Conservation (phyloP, 2,797 vertebrate genomes). For the Dendrocincla fuliginosa region DNA sequence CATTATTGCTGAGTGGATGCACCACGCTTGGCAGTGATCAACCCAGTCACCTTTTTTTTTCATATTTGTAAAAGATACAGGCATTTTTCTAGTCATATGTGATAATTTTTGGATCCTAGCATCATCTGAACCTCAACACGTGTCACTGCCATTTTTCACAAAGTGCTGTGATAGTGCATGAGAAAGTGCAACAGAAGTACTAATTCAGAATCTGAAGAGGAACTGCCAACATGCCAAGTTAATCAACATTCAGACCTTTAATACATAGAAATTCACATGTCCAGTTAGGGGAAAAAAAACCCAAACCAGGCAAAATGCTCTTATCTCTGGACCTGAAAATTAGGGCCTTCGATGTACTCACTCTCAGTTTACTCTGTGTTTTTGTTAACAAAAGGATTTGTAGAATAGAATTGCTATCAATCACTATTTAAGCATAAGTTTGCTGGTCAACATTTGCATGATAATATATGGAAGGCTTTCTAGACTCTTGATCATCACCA, state of each 20-base stretch:
- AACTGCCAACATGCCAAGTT: neutral
- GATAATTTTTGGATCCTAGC: neutral
- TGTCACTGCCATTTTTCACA: neutral
- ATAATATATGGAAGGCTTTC: neutral
- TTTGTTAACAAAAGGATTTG: neutral
- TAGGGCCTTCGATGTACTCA: neutral
- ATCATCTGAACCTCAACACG: neutral
- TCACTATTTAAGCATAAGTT: neutral
- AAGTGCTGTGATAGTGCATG: neutral
- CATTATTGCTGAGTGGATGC: neutral
- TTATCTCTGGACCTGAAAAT: neutral
- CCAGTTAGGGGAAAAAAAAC: neutral
- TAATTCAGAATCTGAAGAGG: neutral
- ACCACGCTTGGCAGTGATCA: neutral
- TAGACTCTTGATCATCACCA: neutral
- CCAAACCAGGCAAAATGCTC: neutral
- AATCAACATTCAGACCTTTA: neutral
- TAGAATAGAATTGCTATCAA: neutral
- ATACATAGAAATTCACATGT: neutral
- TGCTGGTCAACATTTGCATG: neutral
- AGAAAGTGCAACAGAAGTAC: neutral
- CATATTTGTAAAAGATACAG: neutral
- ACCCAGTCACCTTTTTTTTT: neutral
- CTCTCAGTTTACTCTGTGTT: neutral
- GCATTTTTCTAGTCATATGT: neutral